phyloP scores from a whole-genome alignment of 2,113 vertebrate species.

The Sigmodon hispidus region DNA sequence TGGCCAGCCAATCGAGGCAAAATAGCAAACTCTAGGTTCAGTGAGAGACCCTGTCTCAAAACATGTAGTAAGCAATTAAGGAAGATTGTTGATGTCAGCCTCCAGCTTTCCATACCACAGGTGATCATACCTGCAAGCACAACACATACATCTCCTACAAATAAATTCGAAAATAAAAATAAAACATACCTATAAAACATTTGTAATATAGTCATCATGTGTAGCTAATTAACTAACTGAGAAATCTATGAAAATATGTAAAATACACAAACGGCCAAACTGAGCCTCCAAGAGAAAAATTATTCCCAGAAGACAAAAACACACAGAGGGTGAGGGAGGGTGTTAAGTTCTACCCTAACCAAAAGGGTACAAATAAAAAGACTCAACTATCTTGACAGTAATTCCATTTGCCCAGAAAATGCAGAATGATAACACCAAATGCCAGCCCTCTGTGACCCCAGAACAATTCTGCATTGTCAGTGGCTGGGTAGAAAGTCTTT shows the following conservation, averaged over 20 bases:
- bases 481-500: background rate
- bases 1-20: background rate
- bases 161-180: background rate
- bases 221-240: background rate
- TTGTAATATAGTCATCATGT: background rate
- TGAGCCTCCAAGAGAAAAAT: background rate
- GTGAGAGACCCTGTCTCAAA: background rate
- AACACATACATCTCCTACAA: background rate
- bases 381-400: background rate
- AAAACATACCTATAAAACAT: background rate
- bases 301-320: background rate
- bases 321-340: background rate
- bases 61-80: background rate
- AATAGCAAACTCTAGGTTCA: background rate
- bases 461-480: background rate
- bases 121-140: background rate
- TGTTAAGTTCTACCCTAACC: background rate
- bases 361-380: constrained; percentile 9
- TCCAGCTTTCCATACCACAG: background rate
- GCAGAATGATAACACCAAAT: background rate
- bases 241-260: background rate
- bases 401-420: constrained; percentile 8
- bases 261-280: constrained; percentile 25
- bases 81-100: too few relatives aligned
- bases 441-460: background rate